Percentiles rank a stretch among this genome's conserved stretches.
Conservation (phyloP, 2,888 invertebrate species). For the Agonopterix alstromeriana region DNA sequence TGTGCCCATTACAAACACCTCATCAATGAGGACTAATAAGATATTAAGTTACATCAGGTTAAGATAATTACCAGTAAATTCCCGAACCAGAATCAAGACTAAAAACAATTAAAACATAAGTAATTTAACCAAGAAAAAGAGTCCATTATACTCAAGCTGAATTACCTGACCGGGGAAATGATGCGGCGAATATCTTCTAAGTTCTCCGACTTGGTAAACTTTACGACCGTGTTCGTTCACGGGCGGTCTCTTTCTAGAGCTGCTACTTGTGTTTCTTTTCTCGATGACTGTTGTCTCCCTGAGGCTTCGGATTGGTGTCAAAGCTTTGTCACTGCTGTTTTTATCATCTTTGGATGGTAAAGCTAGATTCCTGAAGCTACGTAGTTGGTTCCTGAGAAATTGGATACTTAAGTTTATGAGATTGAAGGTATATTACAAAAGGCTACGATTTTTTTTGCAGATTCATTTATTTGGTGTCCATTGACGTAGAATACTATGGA, state of each 20-base stretch:
- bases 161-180: constrained; percentile 51
- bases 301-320: constrained; percentile 5
- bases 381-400: constrained; percentile 18
- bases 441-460: too few species aligned
- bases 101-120: constrained; percentile 4
- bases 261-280: constrained; percentile 20
- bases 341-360: constrained; percentile 12
- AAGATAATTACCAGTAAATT: background rate
- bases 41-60: background rate
- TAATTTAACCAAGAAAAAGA: constrained; percentile 8
- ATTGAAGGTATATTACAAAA: too few species aligned
- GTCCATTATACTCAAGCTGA: constrained; percentile 6
- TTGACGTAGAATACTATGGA: too few species aligned
- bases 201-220: constrained; percentile 27
- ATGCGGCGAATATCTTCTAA: constrained; percentile 53
- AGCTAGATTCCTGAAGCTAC: constrained; percentile 16
- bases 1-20: too few species aligned
- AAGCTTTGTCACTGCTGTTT: constrained; percentile 12
- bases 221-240: constrained; percentile 31
- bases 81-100: background rate
- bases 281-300: constrained; percentile 2
- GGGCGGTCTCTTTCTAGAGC: constrained; percentile 24
- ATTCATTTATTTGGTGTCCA: too few species aligned
- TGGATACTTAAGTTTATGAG: too few species aligned
- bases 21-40: too few species aligned